Percentiles rank a stretch among this genome's conserved stretches.
Evolutionary conservation across 92 coral and sea anemone species (phyloP).

Genomic region (Heteractis magnifica): DNA sequence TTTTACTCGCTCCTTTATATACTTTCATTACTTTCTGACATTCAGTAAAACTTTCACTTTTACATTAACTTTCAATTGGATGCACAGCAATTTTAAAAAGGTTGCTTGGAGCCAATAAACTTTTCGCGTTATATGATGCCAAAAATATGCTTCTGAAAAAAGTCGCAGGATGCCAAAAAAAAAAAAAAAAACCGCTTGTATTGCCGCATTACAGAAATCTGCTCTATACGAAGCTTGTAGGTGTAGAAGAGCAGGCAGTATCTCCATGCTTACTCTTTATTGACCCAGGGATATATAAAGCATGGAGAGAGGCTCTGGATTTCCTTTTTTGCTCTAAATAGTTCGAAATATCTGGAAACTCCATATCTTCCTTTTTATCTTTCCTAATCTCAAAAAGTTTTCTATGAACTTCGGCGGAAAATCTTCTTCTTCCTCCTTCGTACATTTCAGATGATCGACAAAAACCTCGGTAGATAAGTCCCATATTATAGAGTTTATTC

Average conservation of each 20-base stretch:
- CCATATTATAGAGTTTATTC: slow-evolving; percentile 68
- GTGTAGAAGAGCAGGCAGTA: slow-evolving; percentile 8
- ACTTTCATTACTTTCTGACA: too few relatives aligned
- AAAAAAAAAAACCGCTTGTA: too few relatives aligned
- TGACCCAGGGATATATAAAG: slow-evolving; percentile 63
- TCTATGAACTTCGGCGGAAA: slow-evolving; percentile 63
- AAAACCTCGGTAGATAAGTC: slow-evolving; percentile 59
- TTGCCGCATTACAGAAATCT: neutral
- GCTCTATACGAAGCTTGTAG: slow-evolving; percentile 26
- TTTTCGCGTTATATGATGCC: too few relatives aligned
- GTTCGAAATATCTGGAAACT: slow-evolving; percentile 72
- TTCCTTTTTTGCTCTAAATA: slow-evolving; percentile 59
- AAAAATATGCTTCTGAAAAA: too few relatives aligned
- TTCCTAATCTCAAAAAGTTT: slow-evolving; percentile 48
- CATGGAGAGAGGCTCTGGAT: slow-evolving; percentile 45
- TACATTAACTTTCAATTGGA: too few relatives aligned
- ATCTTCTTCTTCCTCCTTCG: slow-evolving; percentile 45
- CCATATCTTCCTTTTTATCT: slow-evolving; percentile 30
- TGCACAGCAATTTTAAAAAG: too few relatives aligned
- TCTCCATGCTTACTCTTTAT: slow-evolving; percentile 37
- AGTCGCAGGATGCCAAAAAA: too few relatives aligned
- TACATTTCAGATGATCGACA: slow-evolving; percentile 35
- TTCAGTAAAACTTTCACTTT: too few relatives aligned
- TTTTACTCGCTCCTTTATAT: too few relatives aligned
- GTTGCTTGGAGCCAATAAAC: too few relatives aligned